These are phyloP conservation scores for Rostratula benghalensis DNA, from an alignment of 2,113 vertebrate genomes.

Conservation along the genomic window DNA sequence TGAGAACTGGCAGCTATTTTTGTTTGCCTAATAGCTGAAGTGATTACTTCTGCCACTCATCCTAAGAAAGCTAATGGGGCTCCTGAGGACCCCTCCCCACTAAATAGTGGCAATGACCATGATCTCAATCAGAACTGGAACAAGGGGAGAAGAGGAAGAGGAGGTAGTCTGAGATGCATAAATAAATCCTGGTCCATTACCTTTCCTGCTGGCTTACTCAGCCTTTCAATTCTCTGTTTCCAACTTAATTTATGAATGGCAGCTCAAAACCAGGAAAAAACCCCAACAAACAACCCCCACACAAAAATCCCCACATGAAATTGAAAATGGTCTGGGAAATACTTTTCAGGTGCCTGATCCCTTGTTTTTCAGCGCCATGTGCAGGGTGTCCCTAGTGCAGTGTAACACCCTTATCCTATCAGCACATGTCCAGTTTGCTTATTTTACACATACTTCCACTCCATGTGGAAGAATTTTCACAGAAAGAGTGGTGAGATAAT, in stretches of 20 bases:
- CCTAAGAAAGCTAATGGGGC: conserved; percentile 3
- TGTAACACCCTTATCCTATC: neutral
- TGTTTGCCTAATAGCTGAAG: conserved; percentile 50
- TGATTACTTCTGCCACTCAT: conserved; percentile 50
- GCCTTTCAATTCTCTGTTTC: neutral
- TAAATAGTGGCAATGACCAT: conserved; percentile 25
- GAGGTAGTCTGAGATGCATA: neutral
- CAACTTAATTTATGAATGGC: neutral
- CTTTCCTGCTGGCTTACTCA: neutral
- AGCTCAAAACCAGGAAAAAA: neutral
- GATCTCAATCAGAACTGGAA: conserved; percentile 14
- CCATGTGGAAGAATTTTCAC: too few species aligned
- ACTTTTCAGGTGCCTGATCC: neutral
- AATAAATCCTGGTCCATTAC: neutral
- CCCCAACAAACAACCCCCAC: neutral
- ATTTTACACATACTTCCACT: neutral
- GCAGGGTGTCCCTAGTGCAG: neutral
- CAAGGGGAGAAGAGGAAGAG: neutral
- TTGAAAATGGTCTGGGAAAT: neutral
- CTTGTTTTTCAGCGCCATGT: neutral
- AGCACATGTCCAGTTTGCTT: fast-evolving
- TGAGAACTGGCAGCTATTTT: conserved; percentile 32
- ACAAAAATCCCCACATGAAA: neutral
- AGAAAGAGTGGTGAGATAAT: too few species aligned
- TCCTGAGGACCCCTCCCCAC: neutral